Base-by-base conservation (phyloP, 64 coral and sea anemone genomes). In the Montipora sp. region DNA sequence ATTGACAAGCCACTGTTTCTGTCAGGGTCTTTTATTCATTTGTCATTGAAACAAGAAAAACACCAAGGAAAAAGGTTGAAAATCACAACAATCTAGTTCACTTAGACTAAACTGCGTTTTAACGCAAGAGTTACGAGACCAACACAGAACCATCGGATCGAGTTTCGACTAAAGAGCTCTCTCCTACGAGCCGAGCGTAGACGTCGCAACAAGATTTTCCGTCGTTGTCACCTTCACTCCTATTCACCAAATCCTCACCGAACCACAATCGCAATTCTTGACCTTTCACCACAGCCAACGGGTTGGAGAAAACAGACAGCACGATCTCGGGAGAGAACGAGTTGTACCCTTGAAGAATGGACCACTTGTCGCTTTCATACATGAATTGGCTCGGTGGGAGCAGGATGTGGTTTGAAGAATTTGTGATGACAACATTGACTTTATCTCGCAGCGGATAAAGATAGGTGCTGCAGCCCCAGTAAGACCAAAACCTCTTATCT, bases 261-360 rank as follows among this genome's bases (percentile, higher is more conserved):
- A 22, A 84, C 81, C 57, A 66, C 27, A 84, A 4, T 19, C 57
- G 59, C 12, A 84, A 65, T n/a, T 60, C 24, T 65, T 84, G 16
- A 8, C 23, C 13, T n/a, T 68, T 61, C 13, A 8, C 9, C n/a
- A 85, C 59, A 20, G 5, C 9, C 15, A 36, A 51, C 9, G 13
- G 20, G 5, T 57, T 20, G 21, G 57, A 66, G 46, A 84, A 59
- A 43, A 27, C 81, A 10, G 81, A 63, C 5, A 84, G 65, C 4
- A 66, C 59, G 21, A 84, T n/a, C n/a, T 84, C 59, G 27, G 82
- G 82, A 7, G 43, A 48, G 12, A 66, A 48, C 7, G 60, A 61
- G 49, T 85, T 43, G 1, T 61, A 23, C 5, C 82, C 82, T 12
- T 8, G 82, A 16, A 85, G 14, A 10, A 2, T 46, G 43, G 60